phyloP scores from a whole-genome alignment of 2,797 vertebrate genomes.

The Crocidura indochinensis region DNA sequence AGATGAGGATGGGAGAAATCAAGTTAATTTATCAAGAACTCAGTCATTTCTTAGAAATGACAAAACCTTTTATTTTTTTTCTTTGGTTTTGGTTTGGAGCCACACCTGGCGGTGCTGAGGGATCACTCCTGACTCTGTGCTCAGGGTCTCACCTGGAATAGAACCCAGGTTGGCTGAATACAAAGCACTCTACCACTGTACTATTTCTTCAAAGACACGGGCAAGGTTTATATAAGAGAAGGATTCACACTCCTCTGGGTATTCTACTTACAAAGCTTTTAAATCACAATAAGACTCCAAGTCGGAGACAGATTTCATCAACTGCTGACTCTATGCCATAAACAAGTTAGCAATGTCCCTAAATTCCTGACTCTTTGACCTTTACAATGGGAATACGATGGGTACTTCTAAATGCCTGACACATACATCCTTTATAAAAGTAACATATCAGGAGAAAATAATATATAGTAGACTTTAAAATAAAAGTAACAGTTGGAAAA shows the following conservation, averaged over 20 bases:
- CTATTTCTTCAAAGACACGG: too few relatives aligned
- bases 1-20: constrained; percentile 23
- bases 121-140: too few relatives aligned
- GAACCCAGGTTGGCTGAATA: too few relatives aligned
- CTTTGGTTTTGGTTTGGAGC: too few relatives aligned
- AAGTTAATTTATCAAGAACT: constrained; percentile 67
- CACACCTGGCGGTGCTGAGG: too few relatives aligned
- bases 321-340: background rate
- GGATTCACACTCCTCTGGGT: too few relatives aligned
- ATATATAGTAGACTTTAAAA: background rate
- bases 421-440: background rate
- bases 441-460: background rate
- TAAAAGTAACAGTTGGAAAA: background rate
- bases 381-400: background rate
- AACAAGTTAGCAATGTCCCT: background rate
- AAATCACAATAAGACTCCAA: background rate
- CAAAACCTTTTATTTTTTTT: background rate
- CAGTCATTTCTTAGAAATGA: constrained; percentile 58
- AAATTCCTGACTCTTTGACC: background rate
- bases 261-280: too few relatives aligned
- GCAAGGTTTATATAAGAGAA: too few relatives aligned
- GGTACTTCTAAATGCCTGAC: background rate
- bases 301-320: background rate
- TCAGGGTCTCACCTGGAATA: too few relatives aligned
- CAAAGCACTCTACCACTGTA: too few relatives aligned